Base-by-base conservation (phyloP, 2,888 invertebrate genomes). In the Lasius fuliginosus region DNA sequence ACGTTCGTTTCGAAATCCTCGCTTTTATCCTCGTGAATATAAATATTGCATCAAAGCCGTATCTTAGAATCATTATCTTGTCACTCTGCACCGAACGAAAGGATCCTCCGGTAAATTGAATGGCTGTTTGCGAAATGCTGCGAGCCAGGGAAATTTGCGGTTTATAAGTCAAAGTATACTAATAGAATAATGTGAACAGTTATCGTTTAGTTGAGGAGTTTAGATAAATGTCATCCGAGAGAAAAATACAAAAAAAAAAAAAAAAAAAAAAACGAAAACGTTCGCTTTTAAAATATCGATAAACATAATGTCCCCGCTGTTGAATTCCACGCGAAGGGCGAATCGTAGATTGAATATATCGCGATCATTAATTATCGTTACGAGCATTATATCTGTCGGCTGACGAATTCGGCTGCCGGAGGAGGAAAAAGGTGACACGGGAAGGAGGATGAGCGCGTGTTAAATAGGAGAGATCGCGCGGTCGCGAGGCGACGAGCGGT, bases 381-480 rank as follows among this genome's bases (percentile, higher is more conserved):
- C 83, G 60, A 75, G 75, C 84, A 89, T 89, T 92, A 92, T 92
- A 92, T 92, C 92, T 92, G 79, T 40, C 49, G 73, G 60, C 81
- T 67, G 5, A 76, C 65, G 71, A 85, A 8, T 53, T 53, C n/a
- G 74, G 58, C 46, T 46, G 74, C 12, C 74, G 23, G 81, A 77
- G 53, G 81, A 83, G 87, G 77, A 74, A 69, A 87, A 84, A 79
- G 85, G 69, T 58, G 83, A 77, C 69, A 84, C n/a, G 49, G 1
- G 76, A 90, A 83, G 87, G 85, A 73, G 84, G 89, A 88, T 75
- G 85, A 90, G 85, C 84, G 85, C 85, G 87, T 83, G 86, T 12
- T 86, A 87, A 87, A 86, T 84, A 90, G 87, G 87, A 89, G 86
- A 88, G 88, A 88, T 85, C 83, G 90, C 85, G 87, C 88, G 91